Conservation (phyloP, 2,797 vertebrate genomes). For the Coregonus ussuriensis region DNA sequence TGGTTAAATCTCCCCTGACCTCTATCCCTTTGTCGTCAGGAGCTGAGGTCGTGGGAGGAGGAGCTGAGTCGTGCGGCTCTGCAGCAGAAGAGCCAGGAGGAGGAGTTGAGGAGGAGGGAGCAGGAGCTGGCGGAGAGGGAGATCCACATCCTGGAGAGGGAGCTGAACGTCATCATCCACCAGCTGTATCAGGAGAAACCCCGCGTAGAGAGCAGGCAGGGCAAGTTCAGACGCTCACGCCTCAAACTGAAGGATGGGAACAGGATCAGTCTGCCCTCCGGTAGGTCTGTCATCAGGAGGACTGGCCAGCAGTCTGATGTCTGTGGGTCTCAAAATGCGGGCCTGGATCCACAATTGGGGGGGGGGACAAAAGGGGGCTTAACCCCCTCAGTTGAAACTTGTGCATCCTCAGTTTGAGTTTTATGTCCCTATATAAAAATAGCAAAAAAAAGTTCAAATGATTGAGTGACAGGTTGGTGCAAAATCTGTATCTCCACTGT, state of each 20-base stretch:
- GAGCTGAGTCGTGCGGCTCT: slow-evolving; percentile 90
- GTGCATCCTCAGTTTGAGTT: too few species aligned
- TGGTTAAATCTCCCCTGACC: neutral
- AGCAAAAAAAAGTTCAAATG: too few species aligned
- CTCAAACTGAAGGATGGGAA: slow-evolving; percentile 93
- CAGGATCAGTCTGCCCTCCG: slow-evolving; percentile 94
- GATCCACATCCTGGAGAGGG: slow-evolving; percentile 94
- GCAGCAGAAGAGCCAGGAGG: slow-evolving; percentile 96
- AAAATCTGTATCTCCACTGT: too few species aligned
- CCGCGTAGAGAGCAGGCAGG: slow-evolving; percentile 91
- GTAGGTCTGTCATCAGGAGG: slow-evolving; percentile 58
- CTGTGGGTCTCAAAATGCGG: too few species aligned
- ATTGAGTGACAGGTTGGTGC: too few species aligned
- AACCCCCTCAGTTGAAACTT: too few species aligned
- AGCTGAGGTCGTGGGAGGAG: slow-evolving; percentile 95
- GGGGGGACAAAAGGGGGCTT: too few species aligned
- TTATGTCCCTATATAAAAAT: too few species aligned
- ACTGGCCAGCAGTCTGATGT: too few species aligned
- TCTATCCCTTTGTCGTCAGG: slow-evolving; percentile 67
- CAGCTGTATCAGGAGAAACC: slow-evolving; percentile 97
- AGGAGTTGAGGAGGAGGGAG: slow-evolving; percentile 87
- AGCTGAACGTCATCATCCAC: slow-evolving; percentile 98
- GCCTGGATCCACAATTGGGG: too few species aligned
- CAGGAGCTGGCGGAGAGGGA: slow-evolving; percentile 94
- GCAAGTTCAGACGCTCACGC: slow-evolving; percentile 91